Conservation (phyloP, 2,888 invertebrate genomes). For the Eumerus sabulonum region DNA sequence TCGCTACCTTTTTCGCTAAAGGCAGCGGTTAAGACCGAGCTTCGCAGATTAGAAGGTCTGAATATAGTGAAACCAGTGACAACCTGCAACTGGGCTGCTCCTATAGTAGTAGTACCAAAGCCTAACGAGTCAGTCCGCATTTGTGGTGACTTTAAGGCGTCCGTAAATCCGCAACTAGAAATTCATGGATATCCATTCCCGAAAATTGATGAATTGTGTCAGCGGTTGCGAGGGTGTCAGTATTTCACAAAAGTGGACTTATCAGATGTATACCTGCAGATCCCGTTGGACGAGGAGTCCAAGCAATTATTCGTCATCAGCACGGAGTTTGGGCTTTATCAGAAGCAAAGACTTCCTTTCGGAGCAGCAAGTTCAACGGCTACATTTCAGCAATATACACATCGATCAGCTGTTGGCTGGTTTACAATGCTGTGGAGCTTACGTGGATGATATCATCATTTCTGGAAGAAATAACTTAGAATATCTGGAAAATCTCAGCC, state of each 20-base stretch:
- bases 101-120: constrained; percentile 28
- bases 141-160: constrained; percentile 52
- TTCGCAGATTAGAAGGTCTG: too few relatives aligned
- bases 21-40: too few relatives aligned
- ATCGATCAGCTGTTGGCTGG: too few relatives aligned
- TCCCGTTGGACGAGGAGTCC: not conserved
- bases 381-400: constrained; percentile 45
- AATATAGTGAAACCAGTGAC: too few relatives aligned
- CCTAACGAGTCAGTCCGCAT: constrained; percentile 15
- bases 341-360: constrained; percentile 46
- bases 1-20: too few relatives aligned
- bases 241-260: constrained; percentile 1
- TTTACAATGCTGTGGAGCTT: too few relatives aligned
- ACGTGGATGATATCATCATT: too few relatives aligned
- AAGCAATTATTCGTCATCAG: constrained; percentile 24
- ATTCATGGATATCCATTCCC: constrained; percentile 26
- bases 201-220: constrained; percentile 55
- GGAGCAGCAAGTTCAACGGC: constrained; percentile 46
- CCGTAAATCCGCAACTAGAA: constrained; percentile 4
- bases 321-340: constrained; percentile 55
- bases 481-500: too few relatives aligned
- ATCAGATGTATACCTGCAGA: not conserved
- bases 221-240: constrained; percentile 46
- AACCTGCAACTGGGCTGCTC: constrained; percentile 5
- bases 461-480: too few relatives aligned